Base-by-base conservation (phyloP, 64 coral and sea anemone species). In the Actinia equina region DNA sequence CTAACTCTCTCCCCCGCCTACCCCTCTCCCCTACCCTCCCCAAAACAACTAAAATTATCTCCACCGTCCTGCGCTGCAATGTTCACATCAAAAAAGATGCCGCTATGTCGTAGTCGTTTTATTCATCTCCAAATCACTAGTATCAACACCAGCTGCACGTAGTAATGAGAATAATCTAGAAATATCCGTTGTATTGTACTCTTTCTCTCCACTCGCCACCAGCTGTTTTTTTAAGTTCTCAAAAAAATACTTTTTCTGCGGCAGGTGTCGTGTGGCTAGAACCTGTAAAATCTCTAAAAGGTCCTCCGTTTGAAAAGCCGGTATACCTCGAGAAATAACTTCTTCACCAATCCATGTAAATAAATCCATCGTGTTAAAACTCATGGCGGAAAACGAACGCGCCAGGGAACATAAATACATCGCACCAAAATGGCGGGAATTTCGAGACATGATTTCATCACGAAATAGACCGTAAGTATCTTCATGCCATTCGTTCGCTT, bases 291-390 rank as follows among this genome's bases (percentile, higher is more conserved):
- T 74, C 26, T 1, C 25, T 74, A 74, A 30, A 81, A 85, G 83
- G 1, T 61, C 83, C 16, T 54, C 27, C 17, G 56, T 1, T 16
- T 7, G 0, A 43, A 85, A 85, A 26, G 83, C 55, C 6, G 54
- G 42, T 23, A 60, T 16, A 85, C 53, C 30, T 11, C 83, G n/a
- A 30, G 18, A 44, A 60, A 85, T 11, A 60, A 85, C 55, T 62
- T 85, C 83, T 30, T 85, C 59, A 15, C 45, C 83, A 42, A 85
- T 22, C 83, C 83, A 85, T 6, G 19, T 19, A 12, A 81, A 52
- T 6, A 81, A 52, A 52, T 17, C 13, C 17, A 4, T 20, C 49
- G 49, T 52, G 17, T 81, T 56, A 6, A 60, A 85, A 27, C 5
- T 62, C 0, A 63, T 57, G 7, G 14, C 15, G 17, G 25, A 26